These are phyloP conservation scores for Drosophila quinaria DNA, from an alignment of 2,888 invertebrate genomes.

Conservation along the genomic window DNA sequence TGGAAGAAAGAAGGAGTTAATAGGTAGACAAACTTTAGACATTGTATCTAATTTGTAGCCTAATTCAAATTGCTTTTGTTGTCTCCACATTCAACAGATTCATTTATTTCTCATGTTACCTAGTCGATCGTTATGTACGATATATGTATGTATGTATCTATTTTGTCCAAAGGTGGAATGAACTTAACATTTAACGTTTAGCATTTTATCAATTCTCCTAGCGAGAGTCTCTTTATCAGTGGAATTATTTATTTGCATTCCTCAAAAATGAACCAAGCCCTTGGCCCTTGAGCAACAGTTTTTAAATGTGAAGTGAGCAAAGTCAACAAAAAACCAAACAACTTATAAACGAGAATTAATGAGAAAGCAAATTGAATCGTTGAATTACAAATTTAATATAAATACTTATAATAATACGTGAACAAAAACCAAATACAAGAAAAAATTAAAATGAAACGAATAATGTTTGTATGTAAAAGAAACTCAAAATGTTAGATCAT, in stretches of 20 bases:
- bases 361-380: slow-evolving; percentile 70
- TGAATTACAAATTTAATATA: slow-evolving; percentile 75
- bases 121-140: slow-evolving; percentile 1
- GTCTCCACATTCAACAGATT: slow-evolving; percentile 37
- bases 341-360: slow-evolving; percentile 19
- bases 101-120: slow-evolving; percentile 31
- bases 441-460: slow-evolving; percentile 60
- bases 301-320: slow-evolving; percentile 62
- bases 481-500: slow-evolving; percentile 84
- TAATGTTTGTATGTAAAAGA: slow-evolving; percentile 84
- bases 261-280: slow-evolving; percentile 58
- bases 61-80: slow-evolving; percentile 72
- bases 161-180: slow-evolving; percentile 24
- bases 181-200: slow-evolving; percentile 26
- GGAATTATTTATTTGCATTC: slow-evolving; percentile 38
- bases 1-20: slow-evolving; percentile 54
- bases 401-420: slow-evolving; percentile 53
- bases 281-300: slow-evolving; percentile 58
- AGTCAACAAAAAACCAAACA: slow-evolving; percentile 35
- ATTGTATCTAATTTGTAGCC: slow-evolving; percentile 76
- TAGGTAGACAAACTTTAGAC: slow-evolving; percentile 76
- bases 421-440: slow-evolving; percentile 41
- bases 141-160: neutral
- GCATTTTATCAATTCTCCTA: slow-evolving; percentile 10
- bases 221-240: slow-evolving; percentile 13